These are phyloP conservation scores for Aphidius gifuensis DNA, from an alignment of 1,140 invertebrate species.

Conservation along the genomic window DNA sequence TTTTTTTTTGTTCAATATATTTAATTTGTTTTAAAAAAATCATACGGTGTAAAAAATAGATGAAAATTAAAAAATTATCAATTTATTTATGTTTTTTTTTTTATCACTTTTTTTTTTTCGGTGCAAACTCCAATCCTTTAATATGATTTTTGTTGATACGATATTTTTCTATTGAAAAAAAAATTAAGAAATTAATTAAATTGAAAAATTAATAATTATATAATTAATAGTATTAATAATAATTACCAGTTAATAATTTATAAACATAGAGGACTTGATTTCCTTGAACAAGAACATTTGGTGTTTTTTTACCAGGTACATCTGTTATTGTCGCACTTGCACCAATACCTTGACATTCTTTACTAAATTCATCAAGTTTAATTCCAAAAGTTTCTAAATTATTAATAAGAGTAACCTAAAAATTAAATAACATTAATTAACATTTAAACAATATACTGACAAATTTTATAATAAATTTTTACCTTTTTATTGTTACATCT, in stretches of 20 bases:
- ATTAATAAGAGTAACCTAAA: conserved; percentile 79
- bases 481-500: conserved; percentile 88
- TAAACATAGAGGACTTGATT: conserved; percentile 81
- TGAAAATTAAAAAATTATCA: neutral
- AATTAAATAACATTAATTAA: conserved; percentile 13
- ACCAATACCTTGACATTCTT: conserved; percentile 80
- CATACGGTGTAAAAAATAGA: neutral
- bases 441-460: neutral
- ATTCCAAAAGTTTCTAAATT: conserved; percentile 86
- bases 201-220: conserved; percentile 2
- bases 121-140: conserved; percentile 63
- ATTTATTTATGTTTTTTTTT: neutral
- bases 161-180: conserved; percentile 58
- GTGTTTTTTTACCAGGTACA: conserved; percentile 68
- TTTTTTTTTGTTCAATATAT: too few species aligned
- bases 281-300: conserved; percentile 84
- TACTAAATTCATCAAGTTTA: conserved; percentile 73
- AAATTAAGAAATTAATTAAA: conserved; percentile 19
- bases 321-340: conserved; percentile 81
- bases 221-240: conserved; percentile 6
- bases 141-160: conserved; percentile 66
- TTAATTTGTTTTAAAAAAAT: neutral
- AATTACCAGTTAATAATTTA: conserved; percentile 67
- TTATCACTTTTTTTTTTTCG: conserved; percentile 59
- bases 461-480: conserved; percentile 17